Conservation (phyloP, 2,888 invertebrate genomes). For the Leucoma salicis region DNA sequence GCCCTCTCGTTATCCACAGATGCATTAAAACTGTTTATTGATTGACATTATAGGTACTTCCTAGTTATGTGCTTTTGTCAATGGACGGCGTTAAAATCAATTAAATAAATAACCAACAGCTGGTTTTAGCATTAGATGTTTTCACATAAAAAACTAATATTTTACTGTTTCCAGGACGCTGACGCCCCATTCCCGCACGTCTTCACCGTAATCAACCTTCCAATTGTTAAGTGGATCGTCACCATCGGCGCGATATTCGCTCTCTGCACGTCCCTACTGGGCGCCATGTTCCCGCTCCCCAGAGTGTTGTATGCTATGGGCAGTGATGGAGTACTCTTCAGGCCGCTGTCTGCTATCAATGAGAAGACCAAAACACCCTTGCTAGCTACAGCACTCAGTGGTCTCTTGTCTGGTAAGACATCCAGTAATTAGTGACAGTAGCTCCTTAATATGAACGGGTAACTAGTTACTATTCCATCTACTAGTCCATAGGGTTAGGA, state of each 20-base stretch:
- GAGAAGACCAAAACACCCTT: constrained; percentile 90
- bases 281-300: constrained; percentile 94
- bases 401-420: constrained; percentile 85
- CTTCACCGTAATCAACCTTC: constrained; percentile 89
- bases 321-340: constrained; percentile 92
- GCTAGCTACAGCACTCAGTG: constrained; percentile 88
- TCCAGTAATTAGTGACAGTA: too few species aligned
- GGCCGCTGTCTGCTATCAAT: constrained; percentile 86
- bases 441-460: too few species aligned
- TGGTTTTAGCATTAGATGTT: too few species aligned
- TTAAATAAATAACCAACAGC: too few species aligned
- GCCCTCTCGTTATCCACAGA: too few species aligned
- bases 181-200: constrained; percentile 94
- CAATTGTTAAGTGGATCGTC: constrained; percentile 92
- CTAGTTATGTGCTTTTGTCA: too few species aligned
- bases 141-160: background rate
- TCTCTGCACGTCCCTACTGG: constrained; percentile 92
- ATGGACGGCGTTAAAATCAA: too few species aligned
- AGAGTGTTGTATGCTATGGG: constrained; percentile 95
- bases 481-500: too few species aligned
- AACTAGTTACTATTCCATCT: too few species aligned
- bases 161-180: constrained; percentile 81
- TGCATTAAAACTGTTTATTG: too few species aligned
- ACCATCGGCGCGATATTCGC: constrained; percentile 96
- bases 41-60: too few species aligned